Evolutionary conservation across 2,888 invertebrate species (phyloP).

Genomic region (Parnassius glacialis): DNA sequence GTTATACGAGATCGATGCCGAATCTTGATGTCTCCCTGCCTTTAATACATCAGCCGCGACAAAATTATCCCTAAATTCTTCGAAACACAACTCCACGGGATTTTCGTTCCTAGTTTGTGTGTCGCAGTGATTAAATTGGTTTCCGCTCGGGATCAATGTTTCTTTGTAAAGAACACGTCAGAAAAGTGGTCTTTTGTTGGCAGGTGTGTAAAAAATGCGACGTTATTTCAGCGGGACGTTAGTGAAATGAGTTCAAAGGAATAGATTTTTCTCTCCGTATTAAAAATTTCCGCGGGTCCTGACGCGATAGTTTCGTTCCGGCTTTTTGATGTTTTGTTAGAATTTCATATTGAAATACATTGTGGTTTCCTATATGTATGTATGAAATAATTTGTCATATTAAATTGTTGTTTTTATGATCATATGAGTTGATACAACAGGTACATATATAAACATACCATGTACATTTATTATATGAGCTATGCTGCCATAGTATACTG

Average conservation of each 20-base stretch:
- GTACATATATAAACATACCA: too few species aligned
- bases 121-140: constrained; percentile 28
- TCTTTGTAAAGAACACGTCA: constrained; percentile 40
- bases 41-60: constrained; percentile 20
- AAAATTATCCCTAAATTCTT: constrained; percentile 22
- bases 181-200: constrained; percentile 53
- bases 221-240: constrained; percentile 45
- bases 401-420: too few species aligned
- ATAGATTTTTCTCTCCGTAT: constrained; percentile 29
- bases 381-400: too few species aligned
- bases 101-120: constrained; percentile 21
- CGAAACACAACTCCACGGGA: not conserved
- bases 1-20: constrained; percentile 45
- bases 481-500: too few species aligned
- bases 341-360: not conserved
- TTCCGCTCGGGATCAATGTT: constrained; percentile 29
- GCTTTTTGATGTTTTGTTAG: not conserved
- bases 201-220: constrained; percentile 59
- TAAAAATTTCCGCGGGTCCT: constrained; percentile 20
- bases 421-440: too few species aligned
- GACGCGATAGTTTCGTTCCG: constrained; percentile 18
- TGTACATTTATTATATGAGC: too few species aligned
- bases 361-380: too few species aligned
- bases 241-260: constrained; percentile 40
- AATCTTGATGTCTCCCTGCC: constrained; percentile 38